phyloP scores from a whole-genome alignment of 2,113 vertebrate genomes.

The Tachysurus fulvidraco region DNA sequence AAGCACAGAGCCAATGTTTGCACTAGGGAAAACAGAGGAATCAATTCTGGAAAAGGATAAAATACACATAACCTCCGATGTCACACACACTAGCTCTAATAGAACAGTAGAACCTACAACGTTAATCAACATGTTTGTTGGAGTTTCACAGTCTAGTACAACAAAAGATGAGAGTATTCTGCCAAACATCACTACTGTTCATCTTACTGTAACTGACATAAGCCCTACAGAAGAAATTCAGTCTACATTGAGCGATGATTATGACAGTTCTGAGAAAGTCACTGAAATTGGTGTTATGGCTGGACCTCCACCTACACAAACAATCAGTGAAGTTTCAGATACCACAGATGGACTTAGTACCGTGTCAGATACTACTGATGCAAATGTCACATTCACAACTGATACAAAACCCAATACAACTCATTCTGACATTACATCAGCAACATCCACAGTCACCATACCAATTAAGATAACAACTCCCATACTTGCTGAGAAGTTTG shows the following conservation, averaged over 20 bases:
- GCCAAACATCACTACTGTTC: constrained; percentile 1
- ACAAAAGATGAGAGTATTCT: constrained; percentile 7
- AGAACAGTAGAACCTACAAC: not conserved
- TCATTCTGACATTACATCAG: constrained; percentile 57
- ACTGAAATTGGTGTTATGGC: constrained; percentile 42
- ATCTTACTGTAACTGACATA: not conserved
- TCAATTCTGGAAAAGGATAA: constrained; percentile 54
- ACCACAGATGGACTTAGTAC: constrained; percentile 5
- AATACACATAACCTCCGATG: constrained; percentile 40
- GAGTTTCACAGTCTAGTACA: constrained; percentile 8
- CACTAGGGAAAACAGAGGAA: constrained; percentile 66
- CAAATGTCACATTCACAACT: not conserved
- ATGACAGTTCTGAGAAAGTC: constrained; percentile 37
- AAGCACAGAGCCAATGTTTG: constrained; percentile 66
- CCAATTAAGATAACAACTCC: not conserved
- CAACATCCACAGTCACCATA: not conserved
- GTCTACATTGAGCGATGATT: constrained; percentile 45
- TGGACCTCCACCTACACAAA: constrained; percentile 28
- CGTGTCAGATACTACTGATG: not conserved
- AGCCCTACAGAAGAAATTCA: constrained; percentile 27
- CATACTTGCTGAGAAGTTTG: constrained; percentile 61
- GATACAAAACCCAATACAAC: not conserved
- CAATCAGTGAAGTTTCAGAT: not conserved
- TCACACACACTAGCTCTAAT: not conserved
- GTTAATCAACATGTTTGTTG: not conserved